Percentiles rank a stretch among this genome's conserved stretches.
Conservation (phyloP, 2,888 invertebrate species). For the Allygus modestus region DNA sequence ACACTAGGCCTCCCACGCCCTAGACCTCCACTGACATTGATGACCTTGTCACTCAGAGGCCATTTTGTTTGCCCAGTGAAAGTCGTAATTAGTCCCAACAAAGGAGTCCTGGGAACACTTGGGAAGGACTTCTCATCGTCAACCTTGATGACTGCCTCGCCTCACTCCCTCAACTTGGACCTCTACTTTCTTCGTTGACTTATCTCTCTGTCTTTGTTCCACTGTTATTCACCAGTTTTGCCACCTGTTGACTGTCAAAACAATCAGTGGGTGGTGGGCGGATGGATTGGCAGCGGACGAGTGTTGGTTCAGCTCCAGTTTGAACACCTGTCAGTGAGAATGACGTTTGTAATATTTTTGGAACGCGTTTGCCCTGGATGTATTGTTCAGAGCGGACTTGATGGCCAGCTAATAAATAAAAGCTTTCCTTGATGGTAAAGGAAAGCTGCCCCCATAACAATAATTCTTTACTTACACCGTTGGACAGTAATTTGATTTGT, state of each 20-base stretch:
- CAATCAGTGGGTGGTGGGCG: slow-evolving; percentile 5
- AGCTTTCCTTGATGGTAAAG: no score
- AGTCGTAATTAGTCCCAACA: slow-evolving; percentile 52
- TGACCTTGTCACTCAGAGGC: slow-evolving; percentile 37
- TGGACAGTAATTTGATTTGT: no score
- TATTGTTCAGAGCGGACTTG: no score
- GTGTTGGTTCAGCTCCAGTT: slow-evolving; percentile 31
- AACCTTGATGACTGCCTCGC: slow-evolving; percentile 50
- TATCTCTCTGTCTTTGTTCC: slow-evolving; percentile 19
- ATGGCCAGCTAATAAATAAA: no score
- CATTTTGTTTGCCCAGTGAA: slow-evolving; percentile 61
- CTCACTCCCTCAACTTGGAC: neutral
- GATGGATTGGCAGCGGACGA: neutral
- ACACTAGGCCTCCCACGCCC: slow-evolving; percentile 22
- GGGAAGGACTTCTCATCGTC: slow-evolving; percentile 40
- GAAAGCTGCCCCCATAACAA: no score
- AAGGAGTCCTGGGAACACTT: slow-evolving; percentile 45
- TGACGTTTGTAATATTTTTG: neutral
- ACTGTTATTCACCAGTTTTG: neutral
- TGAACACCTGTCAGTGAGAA: neutral
- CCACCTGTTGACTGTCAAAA: slow-evolving; percentile 29
- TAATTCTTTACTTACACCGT: no score
- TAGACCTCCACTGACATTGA: neutral
- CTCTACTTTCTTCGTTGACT: slow-evolving; percentile 40
- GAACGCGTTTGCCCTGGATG: no score